These are phyloP conservation scores for Chrysotoxum bicinctum DNA, from an alignment of 2,888 invertebrate genomes.

Conservation along the genomic window DNA sequence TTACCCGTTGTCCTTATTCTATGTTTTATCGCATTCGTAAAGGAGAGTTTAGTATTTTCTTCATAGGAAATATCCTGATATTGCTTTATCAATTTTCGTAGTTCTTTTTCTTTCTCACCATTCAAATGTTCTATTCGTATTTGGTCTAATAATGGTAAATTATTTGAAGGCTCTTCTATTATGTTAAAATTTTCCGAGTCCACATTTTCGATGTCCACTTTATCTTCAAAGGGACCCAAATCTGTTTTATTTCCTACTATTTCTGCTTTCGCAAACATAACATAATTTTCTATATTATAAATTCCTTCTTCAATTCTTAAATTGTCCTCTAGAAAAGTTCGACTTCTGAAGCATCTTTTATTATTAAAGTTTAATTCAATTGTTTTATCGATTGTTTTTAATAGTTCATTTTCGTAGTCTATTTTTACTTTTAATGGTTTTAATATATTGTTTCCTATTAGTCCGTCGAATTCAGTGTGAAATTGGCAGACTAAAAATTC, in stretches of 20 bases:
- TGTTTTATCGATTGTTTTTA: neutral
- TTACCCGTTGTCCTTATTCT: neutral
- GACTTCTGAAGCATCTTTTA: neutral
- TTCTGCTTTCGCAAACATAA: neutral
- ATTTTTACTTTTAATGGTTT: neutral
- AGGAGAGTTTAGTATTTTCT: too few species aligned
- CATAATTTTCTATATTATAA: neutral
- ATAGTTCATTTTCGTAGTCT: neutral
- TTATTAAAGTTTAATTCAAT: neutral
- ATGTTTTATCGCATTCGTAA: neutral
- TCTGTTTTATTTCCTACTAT: neutral
- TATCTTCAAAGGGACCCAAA: neutral
- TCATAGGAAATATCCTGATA: too few species aligned
- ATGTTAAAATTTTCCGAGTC: neutral
- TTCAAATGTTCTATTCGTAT: neutral
- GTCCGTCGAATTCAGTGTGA: too few species aligned
- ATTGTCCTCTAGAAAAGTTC: neutral
- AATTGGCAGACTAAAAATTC: too few species aligned
- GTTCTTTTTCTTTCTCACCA: neutral
- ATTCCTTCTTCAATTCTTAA: too few species aligned
- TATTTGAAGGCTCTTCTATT: neutral
- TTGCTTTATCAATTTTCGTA: too few species aligned
- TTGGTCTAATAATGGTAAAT: neutral
- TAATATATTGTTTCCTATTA: too few species aligned
- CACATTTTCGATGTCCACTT: too few species aligned